These are phyloP conservation scores for Clarias gariepinus DNA, from an alignment of 2,113 vertebrate genomes.

Conservation along the genomic window DNA sequence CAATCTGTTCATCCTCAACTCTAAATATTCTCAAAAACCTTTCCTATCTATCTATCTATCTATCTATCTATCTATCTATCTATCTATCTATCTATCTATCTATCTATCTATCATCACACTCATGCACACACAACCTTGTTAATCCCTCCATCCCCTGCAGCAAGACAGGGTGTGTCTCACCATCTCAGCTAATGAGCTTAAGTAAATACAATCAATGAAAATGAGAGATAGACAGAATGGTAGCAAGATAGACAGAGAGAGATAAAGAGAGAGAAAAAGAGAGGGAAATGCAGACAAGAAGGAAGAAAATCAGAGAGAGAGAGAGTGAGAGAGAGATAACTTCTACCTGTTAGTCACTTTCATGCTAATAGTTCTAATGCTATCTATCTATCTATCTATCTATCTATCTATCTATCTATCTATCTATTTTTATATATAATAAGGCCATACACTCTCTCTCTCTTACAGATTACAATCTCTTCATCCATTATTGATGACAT, in stretches of 20 bases:
- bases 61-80: neutral
- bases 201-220: constrained; percentile 78
- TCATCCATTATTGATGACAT: constrained; percentile 99
- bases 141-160: constrained; percentile 68
- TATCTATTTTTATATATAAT: no score
- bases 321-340: neutral
- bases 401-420: no score
- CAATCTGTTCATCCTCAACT: neutral
- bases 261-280: neutral
- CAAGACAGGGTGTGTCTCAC: constrained; percentile 65
- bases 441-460: no score
- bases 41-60: neutral
- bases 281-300: no score
- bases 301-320: no score
- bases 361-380: neutral
- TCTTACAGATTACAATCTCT: constrained; percentile 91
- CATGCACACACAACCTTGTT: constrained; percentile 35
- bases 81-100: neutral
- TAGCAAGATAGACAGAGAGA: neutral
- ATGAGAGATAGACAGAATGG: constrained; percentile 29
- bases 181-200: constrained; percentile 70
- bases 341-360: neutral
- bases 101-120: neutral
- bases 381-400: neutral
- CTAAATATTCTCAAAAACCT: neutral